These are phyloP conservation scores for Danio albolineatus DNA, from an alignment of 2,797 vertebrate genomes.

Conservation along the genomic window DNA sequence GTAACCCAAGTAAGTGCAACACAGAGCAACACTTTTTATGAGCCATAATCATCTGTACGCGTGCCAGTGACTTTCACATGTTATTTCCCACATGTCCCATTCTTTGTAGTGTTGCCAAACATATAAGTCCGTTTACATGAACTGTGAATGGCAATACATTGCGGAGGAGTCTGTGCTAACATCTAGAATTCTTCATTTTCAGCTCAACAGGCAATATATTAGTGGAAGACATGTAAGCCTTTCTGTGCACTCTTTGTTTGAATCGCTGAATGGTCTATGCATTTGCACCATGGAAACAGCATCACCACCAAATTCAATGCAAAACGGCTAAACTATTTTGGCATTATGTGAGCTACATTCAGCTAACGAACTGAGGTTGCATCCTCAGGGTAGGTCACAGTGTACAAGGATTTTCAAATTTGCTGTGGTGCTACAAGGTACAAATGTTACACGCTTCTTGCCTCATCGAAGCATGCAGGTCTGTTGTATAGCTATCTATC, in stretches of 20 bases:
- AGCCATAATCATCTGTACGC: slow-evolving; percentile 17
- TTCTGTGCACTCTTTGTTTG: slow-evolving; percentile 75
- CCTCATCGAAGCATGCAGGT: slow-evolving; percentile 72
- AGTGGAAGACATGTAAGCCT: slow-evolving; percentile 87
- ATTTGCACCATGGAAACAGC: slow-evolving; percentile 77
- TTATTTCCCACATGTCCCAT: slow-evolving; percentile 24
- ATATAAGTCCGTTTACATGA: slow-evolving; percentile 20
- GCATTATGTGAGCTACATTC: not conserved
- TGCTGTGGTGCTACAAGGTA: slow-evolving; percentile 75
- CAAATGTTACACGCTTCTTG: slow-evolving; percentile 78
- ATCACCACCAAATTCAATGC: slow-evolving; percentile 68
- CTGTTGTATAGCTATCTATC: slow-evolving; percentile 72
- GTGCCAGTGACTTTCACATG: slow-evolving; percentile 27
- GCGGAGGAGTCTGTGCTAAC: slow-evolving; percentile 72
- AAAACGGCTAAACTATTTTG: not conserved
- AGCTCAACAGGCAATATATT: slow-evolving; percentile 86
- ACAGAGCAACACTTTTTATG: not conserved
- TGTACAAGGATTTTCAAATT: slow-evolving; percentile 23
- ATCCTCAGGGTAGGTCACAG: slow-evolving; percentile 20
- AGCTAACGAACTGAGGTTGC: slow-evolving; percentile 8
- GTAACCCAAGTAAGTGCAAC: slow-evolving; percentile 85
- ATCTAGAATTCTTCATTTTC: slow-evolving; percentile 82
- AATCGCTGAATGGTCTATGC: slow-evolving; percentile 73
- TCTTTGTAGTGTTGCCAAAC: slow-evolving; percentile 4
- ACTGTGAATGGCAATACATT: slow-evolving; percentile 53